phyloP scores from a whole-genome alignment of 1,140 invertebrate genomes.

The Eumeta japonica region DNA sequence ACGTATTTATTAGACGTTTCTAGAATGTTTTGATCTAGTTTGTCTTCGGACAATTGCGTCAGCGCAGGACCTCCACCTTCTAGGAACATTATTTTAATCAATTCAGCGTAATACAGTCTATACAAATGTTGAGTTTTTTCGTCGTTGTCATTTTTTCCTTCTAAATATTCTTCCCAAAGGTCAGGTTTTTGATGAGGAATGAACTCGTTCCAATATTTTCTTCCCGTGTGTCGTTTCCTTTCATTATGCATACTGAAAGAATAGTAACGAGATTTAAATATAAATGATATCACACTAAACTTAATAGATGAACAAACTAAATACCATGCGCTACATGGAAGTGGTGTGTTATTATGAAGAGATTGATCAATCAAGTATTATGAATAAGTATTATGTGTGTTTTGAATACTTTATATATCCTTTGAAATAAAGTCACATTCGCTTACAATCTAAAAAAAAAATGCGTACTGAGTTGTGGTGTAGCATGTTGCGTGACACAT shows the following conservation, averaged over 20 bases:
- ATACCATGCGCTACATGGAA: too few species aligned
- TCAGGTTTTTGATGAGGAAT: slow-evolving; percentile 1
- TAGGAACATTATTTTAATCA: slow-evolving; percentile 36
- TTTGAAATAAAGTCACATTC: too few species aligned
- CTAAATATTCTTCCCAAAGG: not conserved
- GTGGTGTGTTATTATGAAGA: too few species aligned
- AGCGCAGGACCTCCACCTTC: slow-evolving; percentile 21
- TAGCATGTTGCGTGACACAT: too few species aligned
- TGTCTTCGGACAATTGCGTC: slow-evolving; percentile 28
- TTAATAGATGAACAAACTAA: too few species aligned
- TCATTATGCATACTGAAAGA: slow-evolving; percentile 29
- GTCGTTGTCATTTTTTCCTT: slow-evolving; percentile 17
- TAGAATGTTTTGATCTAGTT: slow-evolving; percentile 46
- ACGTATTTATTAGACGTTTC: slow-evolving; percentile 51
- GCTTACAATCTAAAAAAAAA: too few species aligned
- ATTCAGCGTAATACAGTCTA: slow-evolving; percentile 33
- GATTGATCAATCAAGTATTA: too few species aligned
- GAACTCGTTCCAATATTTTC: slow-evolving; percentile 9
- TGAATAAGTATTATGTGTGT: too few species aligned
- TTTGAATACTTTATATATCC: too few species aligned
- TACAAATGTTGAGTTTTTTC: slow-evolving; percentile 26
- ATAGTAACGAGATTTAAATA: too few species aligned
- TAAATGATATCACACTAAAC: too few species aligned
- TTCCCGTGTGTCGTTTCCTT: slow-evolving; percentile 22
- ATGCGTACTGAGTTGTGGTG: too few species aligned